A percentile compares a stretch with the other conserved stretches of the same genome.
phyloP scores from a whole-genome alignment of 1,140 invertebrate genomes.

The Ptiloglossa arizonensis region DNA sequence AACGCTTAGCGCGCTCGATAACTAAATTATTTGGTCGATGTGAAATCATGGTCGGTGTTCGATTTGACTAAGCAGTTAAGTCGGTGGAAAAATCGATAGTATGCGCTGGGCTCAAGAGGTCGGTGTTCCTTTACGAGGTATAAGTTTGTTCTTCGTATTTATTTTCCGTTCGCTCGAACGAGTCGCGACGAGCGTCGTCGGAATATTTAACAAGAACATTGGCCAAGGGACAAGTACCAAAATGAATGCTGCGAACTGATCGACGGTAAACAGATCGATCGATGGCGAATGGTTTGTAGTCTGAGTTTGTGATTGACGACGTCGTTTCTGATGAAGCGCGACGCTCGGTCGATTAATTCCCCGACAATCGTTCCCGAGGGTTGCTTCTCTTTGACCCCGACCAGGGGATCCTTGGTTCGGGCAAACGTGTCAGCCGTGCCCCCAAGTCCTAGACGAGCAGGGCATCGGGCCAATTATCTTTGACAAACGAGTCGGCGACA shows the following conservation, averaged over 20 bases:
- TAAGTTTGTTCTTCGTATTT: no score
- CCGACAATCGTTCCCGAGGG: constrained; percentile 1
- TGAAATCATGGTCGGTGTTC: no score
- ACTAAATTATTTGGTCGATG: no score
- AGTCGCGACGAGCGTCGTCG: no score
- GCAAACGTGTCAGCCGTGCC: constrained; percentile 54
- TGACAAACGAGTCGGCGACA: constrained; percentile 21
- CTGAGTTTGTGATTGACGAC: background rate
- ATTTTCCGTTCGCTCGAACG: no score
- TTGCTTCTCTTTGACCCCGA: constrained; percentile 52
- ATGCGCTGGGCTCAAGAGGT: no score
- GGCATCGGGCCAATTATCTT: constrained; percentile 58
- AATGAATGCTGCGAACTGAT: background rate
- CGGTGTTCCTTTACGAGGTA: no score
- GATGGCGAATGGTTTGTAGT: constrained; percentile 13
- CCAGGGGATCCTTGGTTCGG: constrained; percentile 52
- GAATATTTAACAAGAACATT: no score
- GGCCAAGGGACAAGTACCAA: no score
- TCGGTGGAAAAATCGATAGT: no score
- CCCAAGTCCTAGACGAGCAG: constrained; percentile 26
- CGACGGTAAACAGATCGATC: constrained; percentile 12
- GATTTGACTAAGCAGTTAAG: no score
- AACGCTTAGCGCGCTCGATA: no score
- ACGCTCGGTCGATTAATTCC: constrained; percentile 48
- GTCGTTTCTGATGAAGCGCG: background rate